phyloP scores from a whole-genome alignment of 2,888 invertebrate species.

The Agrilus cyanescens region DNA sequence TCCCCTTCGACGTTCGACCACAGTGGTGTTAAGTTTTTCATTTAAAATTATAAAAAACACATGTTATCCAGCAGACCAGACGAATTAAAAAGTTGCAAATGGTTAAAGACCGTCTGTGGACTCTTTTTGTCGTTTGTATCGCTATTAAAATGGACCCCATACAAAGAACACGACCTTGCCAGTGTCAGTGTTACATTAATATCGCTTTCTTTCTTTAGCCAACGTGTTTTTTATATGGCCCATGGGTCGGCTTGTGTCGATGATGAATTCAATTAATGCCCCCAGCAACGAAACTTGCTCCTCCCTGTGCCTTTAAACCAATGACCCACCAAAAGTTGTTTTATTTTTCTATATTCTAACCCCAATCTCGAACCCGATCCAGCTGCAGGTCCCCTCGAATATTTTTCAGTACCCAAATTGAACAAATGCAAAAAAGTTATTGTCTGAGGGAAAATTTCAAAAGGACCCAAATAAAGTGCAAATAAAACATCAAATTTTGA shows the following conservation, averaged over 20 bases:
- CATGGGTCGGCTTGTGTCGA: constrained; percentile 14
- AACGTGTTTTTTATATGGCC: constrained; percentile 13
- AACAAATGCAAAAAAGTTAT: no score
- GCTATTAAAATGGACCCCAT: constrained; percentile 37
- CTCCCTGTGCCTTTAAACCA: constrained; percentile 21
- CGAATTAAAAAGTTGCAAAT: constrained; percentile 9
- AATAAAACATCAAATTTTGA: no score
- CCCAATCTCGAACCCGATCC: constrained; percentile 10
- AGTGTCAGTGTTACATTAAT: constrained; percentile 8
- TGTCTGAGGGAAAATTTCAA: no score
- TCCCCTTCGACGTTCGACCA: constrained; percentile 28
- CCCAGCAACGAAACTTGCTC: constrained; percentile 29
- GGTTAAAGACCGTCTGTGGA: constrained; percentile 14
- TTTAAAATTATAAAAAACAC: constrained; percentile 33
- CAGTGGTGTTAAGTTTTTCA: constrained; percentile 34
- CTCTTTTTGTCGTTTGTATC: constrained; percentile 25
- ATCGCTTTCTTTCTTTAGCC: constrained; percentile 11
- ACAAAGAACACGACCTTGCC: constrained; percentile 27
- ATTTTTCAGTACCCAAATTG: no score
- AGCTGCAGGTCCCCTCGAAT: no score
- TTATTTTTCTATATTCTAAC: constrained; percentile 17
- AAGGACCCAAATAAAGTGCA: no score
- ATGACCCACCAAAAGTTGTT: constrained; percentile 12
- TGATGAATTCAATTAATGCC: constrained; percentile 22
- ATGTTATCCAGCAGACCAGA: constrained; percentile 29